phyloP scores from a whole-genome alignment of 2,113 vertebrate genomes.

The Acrocephalus kingi region DNA sequence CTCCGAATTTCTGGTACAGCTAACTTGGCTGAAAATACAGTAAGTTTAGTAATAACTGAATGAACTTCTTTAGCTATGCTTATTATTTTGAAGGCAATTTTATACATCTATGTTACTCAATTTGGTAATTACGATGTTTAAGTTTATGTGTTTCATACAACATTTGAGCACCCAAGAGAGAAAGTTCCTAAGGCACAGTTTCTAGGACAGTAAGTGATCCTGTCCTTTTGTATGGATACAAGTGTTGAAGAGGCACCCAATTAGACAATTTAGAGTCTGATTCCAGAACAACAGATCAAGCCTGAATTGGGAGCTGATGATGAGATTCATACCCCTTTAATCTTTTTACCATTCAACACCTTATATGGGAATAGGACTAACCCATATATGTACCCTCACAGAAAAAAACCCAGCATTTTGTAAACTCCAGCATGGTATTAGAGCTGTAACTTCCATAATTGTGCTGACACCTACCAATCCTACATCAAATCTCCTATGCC shows the following conservation, averaged over 20 bases:
- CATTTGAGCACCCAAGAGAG: neutral
- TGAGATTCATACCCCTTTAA: neutral
- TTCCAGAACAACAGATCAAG: neutral
- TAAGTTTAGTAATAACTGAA: neutral
- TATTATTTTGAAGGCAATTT: neutral
- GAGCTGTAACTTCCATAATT: neutral
- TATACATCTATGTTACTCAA: neutral
- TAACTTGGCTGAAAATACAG: neutral
- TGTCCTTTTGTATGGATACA: neutral
- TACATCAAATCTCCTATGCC: neutral
- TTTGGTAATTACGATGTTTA: neutral
- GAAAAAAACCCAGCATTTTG: neutral
- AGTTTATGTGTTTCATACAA: neutral
- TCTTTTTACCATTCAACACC: neutral
- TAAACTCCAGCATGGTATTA: neutral
- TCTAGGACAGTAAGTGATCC: neutral
- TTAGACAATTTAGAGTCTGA: neutral
- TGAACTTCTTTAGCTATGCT: neutral
- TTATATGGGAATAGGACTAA: neutral
- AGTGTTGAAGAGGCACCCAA: neutral
- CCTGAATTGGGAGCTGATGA: accelerated
- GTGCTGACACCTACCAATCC: neutral
- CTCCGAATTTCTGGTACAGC: neutral
- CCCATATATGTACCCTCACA: too few species aligned
- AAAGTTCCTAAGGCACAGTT: neutral